Evolutionary conservation across 2,888 invertebrate species (phyloP), one percentile per base, ranked within the genome.

Genomic region (Phanerotoma sp.): DNA sequence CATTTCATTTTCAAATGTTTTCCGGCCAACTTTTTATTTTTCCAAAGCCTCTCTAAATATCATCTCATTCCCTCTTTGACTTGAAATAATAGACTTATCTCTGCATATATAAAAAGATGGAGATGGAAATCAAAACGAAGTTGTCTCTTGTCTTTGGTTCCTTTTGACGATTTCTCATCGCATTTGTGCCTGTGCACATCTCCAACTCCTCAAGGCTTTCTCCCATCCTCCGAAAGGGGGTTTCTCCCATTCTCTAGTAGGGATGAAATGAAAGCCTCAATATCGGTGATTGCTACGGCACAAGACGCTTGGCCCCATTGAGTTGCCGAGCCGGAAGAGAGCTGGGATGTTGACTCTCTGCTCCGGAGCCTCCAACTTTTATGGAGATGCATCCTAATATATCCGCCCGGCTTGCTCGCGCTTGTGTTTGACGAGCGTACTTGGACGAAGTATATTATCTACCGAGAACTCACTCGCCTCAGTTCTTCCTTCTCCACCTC

Each of bases 381-480:
- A 76, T 76, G 74, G 74, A 76, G 75, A 75, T 75, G 76, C 76
- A 74, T 75, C 73, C 74, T 75, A 74, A 76, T 76, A 76, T 75
- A 76, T 74, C 74, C 74, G 69, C 62, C 68, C 67, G 66, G 73
- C 73, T 73, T 74, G 73, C 74, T 74, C 73, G 71, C 72, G 73
- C 72, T 74, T 74, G 74, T 75, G 75, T 76, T 76, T 76, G 76
- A 75, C 74, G 75, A 75, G 73, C 74, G 71, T 71, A 69, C 69
- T 71, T 68, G 66, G 69, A 61, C 71, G 67, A 73, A 71, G 72
- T 73, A 72, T 73, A 73, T 73, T 72, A 74, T 74, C 73, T 67
- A 64, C 66, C 61, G 62, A 66, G 67, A 66, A 61, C 65, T 63
- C 59, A 60, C 45, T 25, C 56, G 54, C 51, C 44, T 53, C 57